Percentiles rank a stretch among this genome's conserved stretches.
Conservation (phyloP, 2,113 vertebrate species). For the Eurystomus gularis region DNA sequence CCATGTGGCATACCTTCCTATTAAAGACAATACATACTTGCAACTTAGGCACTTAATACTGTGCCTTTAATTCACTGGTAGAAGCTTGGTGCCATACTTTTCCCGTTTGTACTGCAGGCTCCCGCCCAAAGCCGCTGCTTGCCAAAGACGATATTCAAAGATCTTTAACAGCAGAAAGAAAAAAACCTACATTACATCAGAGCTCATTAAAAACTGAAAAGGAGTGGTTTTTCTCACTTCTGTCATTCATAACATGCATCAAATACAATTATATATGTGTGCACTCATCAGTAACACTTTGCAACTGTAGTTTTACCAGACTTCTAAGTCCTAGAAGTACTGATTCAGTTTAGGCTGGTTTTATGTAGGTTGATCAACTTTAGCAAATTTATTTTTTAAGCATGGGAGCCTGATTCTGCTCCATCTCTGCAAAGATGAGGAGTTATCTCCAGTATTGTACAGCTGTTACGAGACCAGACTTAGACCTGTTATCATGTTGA, state of each 20-base stretch:
- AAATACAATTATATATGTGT: neutral
- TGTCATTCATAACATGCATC: neutral
- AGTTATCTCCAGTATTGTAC: neutral
- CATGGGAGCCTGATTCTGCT: neutral
- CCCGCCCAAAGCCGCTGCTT: neutral
- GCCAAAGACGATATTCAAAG: conserved; percentile 39
- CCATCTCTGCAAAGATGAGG: neutral
- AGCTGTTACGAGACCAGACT: neutral
- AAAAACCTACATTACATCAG: conserved; percentile 32
- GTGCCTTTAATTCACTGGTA: neutral
- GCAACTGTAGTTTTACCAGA: neutral
- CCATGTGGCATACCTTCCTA: neutral
- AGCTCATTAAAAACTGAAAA: conserved; percentile 50
- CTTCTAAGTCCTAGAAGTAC: neutral
- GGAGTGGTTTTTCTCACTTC: conserved; percentile 46
- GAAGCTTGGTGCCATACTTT: neutral
- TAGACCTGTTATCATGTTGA: neutral
- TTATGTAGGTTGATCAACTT: neutral
- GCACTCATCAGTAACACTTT: neutral
- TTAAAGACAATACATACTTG: neutral
- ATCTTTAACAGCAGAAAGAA: conserved; percentile 19
- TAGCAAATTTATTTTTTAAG: conserved; percentile 20
- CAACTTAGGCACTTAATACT: neutral
- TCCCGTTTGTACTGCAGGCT: neutral
- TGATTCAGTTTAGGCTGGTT: neutral